Evolutionary conservation across 2,888 invertebrate species (phyloP), one percentile per base, ranked within the genome.

Genomic region (Cataglyphis livida): DNA sequence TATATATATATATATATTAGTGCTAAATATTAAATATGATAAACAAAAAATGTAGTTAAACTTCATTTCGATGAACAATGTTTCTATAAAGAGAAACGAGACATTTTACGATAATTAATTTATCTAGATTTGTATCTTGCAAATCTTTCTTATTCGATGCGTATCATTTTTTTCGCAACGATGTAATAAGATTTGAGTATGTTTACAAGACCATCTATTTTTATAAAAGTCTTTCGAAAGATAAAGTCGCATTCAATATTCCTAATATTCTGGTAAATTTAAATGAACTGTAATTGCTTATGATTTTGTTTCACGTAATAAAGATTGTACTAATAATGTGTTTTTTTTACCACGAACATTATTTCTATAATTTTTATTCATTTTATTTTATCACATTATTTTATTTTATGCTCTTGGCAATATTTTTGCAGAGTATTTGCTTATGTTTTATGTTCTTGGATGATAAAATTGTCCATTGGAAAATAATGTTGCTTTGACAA

Each of bases 121-220:
- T 70, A 65, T 41, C 59, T 21, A 21, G 70, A 25, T 44, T 61
- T 59, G 7, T 70, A 70, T 44, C 21, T 75, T 64, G 18, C 66
- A 12, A 51, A 7, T 65, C 32, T 38, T 38, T 9, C 15, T 15
- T 4, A 3, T n/a, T 4, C 54, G 18, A 18, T 1, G 32, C 28
- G 9, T 10, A 35, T 15, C 32, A 10, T 9, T 57, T 78, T 7
- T 15, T 18, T 28, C 44, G 0, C 25, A 65, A n/a, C 28, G n/a
- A 1, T 5, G 10, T 78, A 59, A 78, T 44, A 35, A 66, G 32
- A 78, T 32, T 25, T 18, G 4, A 25, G 25, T 15, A 32, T 25
- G n/a, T 76, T 75, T 41, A 57, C 32, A 57, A 41, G 57, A 64
- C 7, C 7, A 18, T 35, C 28, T 10, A 78, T 44, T 68, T 32